Evolutionary conservation across 2,113 vertebrate genomes (phyloP), one percentile per base, ranked within the genome.

Genomic region (Leptobrachium leishanense): DNA sequence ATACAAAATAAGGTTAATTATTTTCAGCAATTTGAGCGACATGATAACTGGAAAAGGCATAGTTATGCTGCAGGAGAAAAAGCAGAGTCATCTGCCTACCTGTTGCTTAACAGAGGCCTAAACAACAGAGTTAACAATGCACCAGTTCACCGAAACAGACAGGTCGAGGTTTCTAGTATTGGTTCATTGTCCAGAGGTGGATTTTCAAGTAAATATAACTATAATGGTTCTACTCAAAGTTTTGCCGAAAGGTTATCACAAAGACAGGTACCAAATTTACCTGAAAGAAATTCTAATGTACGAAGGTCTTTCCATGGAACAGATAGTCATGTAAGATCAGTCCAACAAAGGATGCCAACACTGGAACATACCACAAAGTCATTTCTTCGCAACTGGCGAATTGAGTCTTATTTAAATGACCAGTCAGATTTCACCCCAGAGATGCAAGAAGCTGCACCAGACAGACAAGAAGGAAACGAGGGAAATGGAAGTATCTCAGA

Each of bases 61-160:
- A 99, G 98, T 83, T 99, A 99, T 43, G 97, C 98, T 5, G 93
- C 94, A 31, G 97, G 98, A 1, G 96, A 98, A 74, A 92, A 90
- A 65, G 89, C 93, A 41, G 95, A 97, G 82, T 90, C 82, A 54
- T 43, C 94, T 0, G 85, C 89, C 0, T 86, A 92, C 72, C 76
- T 92, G 0, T 75, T 94, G 65, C 88, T 92, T 43, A 89, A 92
- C 79, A 86, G 93, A 76, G 81, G 88, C 72, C 41, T 88, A 74
- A 92, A 90, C 75, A 85, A 89, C 12, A 87, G 88, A 42, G 40
- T 50, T 31, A 85, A 74, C 68, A 88, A 90, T 44, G 73, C 78
- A 63, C 85, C 88, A 1, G 91, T 91, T 78, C 85, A 88, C 71
- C 97, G 94, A 95, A 96, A 95, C 55, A 88, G 95, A 77, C 84